Evolutionary conservation across 2,113 vertebrate species (phyloP), one percentile per base, ranked within the genome.

Genomic region (Pomatostomus ruficeps): DNA sequence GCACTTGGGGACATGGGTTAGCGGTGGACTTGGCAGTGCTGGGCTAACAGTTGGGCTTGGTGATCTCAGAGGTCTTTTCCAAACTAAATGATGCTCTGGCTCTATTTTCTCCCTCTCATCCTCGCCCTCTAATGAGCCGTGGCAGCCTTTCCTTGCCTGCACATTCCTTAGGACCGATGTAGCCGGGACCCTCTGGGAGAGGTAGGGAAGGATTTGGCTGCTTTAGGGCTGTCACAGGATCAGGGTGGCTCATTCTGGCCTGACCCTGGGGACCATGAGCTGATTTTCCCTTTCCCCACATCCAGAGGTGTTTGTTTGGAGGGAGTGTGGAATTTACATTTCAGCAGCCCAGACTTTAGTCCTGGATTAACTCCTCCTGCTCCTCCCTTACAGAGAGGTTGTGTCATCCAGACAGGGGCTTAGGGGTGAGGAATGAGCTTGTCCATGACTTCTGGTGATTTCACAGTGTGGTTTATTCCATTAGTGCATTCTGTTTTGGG

Each of bases 91-190:
- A 57, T 63, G 72, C 57, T 84, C 79, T 77, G 57, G 16, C 62
- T 80, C 36, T 55, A 9, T 62, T 97, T 97, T 84, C 95, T 96
- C 75, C 63, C 66, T 33, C 59, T 63, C 78, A 61, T 94, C 73
- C 57, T 84, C 6, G 2, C 55, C 68, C 61, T 88, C 75, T 95
- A 92, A 96, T 80, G 57, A 95, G 73, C 38, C 17, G 12, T 10
- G 22, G 59, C 54, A 83, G 82, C 36, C 66, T 85, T 93, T 67
- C 59, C 85, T 91, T 87, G 82, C 68, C 83, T 85, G 26, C 51
- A 36, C 76, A 40, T 89, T 94, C 93, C 78, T 95, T 31, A 89
- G 51, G 66, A 11, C 55, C 78, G 36, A 1, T 67, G 75, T 42
- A 78, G 85, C 48, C 68, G 63, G 26, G 55, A 38, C 40, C 35